Evolutionary conservation across 2,888 invertebrate species (phyloP), one percentile per base, ranked within the genome.

Genomic region (Dendrolimus pini): DNA sequence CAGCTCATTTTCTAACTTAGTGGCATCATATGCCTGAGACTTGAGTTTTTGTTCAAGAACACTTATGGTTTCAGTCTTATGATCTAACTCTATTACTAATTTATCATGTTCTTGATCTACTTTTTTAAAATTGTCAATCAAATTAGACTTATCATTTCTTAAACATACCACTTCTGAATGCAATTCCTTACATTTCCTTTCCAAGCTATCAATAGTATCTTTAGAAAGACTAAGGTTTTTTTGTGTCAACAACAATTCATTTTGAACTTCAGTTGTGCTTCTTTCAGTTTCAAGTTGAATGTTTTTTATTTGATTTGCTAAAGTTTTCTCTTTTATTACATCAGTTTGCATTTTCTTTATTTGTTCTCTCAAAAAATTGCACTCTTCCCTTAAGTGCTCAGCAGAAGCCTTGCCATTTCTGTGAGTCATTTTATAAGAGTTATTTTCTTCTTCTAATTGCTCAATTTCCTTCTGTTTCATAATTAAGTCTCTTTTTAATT

Each of bases 251-350:
- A 92, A 72, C 52, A 95, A 77, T 78, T 95, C 94, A 74, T 91
- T 92, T 78, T 95, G 95, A 59, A 93, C 89, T 65, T 95, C 95
- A 58, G 91, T 89, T 61, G 95, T 89, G 54, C 94, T 93, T 70
- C 94, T 93, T 79, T 96, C 96, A 7, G 95, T 94, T 88, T 96
- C 95, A 69, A 95, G 92, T 71, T 96, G 95, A 56, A 95, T 87
- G 64, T 94, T 92, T 80, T 95, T 96, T 58, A 83, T 85, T 79
- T 91, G 91, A 71, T 76, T 89, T 59, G 89, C 76, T 60, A 91
- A 67, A 58, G 90, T 88, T 74, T 91, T 91, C 64, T 89, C 89
- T 71, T 84, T 89, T 18, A 91, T 85, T 13, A 89, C 78, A 77
- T 91, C 90, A 57, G 80, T 77, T 71, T 91, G 90, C 74, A 88